Conservation (phyloP, 2,888 invertebrate genomes). For the Amphiduros pacificus region DNA sequence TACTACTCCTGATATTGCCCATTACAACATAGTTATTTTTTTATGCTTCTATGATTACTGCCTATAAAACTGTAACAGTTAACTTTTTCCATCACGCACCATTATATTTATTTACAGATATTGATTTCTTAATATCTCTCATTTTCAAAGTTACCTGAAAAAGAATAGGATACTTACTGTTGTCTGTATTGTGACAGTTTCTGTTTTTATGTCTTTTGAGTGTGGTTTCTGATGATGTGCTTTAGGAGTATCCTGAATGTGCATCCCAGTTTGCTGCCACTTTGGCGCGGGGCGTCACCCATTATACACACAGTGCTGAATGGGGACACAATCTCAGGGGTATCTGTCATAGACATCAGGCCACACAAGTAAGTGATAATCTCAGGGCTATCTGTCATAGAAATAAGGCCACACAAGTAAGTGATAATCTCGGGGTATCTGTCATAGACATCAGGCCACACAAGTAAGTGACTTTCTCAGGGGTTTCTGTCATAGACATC, state of each 20-base stretch:
- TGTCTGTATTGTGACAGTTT: not conserved
- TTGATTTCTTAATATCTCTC: too few relatives aligned
- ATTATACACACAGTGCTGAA: constrained; percentile 82
- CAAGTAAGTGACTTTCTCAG: constrained; percentile 73
- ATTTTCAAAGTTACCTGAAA: too few relatives aligned
- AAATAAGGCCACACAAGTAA: too few relatives aligned
- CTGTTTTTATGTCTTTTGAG: not conserved
- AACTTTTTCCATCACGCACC: too few relatives aligned
- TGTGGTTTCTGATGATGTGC: not conserved
- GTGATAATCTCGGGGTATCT: too few relatives aligned
- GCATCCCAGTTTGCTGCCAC: constrained; percentile 87
- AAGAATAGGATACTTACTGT: too few relatives aligned
- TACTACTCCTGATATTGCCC: too few relatives aligned
- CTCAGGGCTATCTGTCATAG: not conserved
- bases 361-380: constrained; percentile 57
- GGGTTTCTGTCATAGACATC: constrained; percentile 86
- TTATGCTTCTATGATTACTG: too few relatives aligned
- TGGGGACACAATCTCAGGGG: constrained; percentile 79
- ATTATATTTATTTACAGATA: too few relatives aligned
- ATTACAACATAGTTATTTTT: too few relatives aligned
- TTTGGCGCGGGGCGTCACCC: constrained; percentile 93
- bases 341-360: constrained; percentile 83
- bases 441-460: too few relatives aligned
- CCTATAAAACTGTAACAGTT: too few relatives aligned
- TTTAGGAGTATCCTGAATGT: constrained; percentile 83